A percentile compares a stretch with the other conserved stretches of the same genome.
phyloP scores from a whole-genome alignment of 2,888 invertebrate species.

The Rhaphigaster nebulosa region DNA sequence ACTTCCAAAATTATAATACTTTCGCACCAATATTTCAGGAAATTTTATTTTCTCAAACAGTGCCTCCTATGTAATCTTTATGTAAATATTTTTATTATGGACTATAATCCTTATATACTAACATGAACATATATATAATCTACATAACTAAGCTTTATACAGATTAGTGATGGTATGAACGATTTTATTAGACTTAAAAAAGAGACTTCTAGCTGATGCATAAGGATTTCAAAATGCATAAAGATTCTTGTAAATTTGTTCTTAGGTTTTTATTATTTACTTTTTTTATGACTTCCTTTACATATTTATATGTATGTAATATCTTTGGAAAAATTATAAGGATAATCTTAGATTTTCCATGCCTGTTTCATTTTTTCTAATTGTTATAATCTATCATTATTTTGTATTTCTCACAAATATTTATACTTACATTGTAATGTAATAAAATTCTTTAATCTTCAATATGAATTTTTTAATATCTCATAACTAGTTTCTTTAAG shows the following conservation, averaged over 20 bases:
- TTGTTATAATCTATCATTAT: slow-evolving; percentile 49
- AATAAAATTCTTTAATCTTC: slow-evolving; percentile 28
- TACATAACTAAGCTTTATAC: slow-evolving; percentile 50
- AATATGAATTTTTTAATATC: background rate
- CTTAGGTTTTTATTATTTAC: slow-evolving; percentile 7
- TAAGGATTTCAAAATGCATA: slow-evolving; percentile 4
- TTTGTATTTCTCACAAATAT: slow-evolving; percentile 55
- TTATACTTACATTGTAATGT: slow-evolving; percentile 52
- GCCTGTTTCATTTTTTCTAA: slow-evolving; percentile 44
- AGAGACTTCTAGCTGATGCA: slow-evolving; percentile 10
- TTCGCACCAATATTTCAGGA: slow-evolving; percentile 50
- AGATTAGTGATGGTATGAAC: slow-evolving; percentile 7
- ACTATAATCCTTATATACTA: slow-evolving; percentile 44
- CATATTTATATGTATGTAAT: slow-evolving; percentile 16
- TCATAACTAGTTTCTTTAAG: background rate
- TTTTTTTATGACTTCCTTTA: slow-evolving; percentile 36
- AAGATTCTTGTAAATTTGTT: slow-evolving; percentile 16
- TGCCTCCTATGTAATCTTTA: slow-evolving; percentile 54
- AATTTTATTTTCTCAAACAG: slow-evolving; percentile 51
- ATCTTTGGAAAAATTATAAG: background rate
- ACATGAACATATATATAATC: background rate
- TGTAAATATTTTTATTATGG: slow-evolving; percentile 51
- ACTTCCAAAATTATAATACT: slow-evolving; percentile 54
- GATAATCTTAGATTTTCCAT: background rate
- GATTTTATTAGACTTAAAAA: slow-evolving; percentile 13